Percentiles rank a stretch among this genome's conserved stretches.
phyloP scores from a whole-genome alignment of 2,888 invertebrate genomes.

The Hypolimnas misippus region DNA sequence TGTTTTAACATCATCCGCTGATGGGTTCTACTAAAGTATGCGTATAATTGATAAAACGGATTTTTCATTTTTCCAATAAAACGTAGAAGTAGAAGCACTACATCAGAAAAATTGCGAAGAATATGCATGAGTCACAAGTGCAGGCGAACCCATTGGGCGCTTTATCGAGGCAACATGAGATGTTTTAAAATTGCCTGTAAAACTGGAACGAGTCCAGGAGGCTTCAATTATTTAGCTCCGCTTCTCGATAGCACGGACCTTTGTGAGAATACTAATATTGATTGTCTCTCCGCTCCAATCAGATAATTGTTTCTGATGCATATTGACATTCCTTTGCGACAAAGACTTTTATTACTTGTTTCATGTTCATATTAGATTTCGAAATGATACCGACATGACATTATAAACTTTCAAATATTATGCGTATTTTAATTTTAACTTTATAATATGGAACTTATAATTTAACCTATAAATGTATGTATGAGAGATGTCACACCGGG shows the following conservation, averaged over 20 bases:
- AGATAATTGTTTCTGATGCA: neutral
- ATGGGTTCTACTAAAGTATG: conserved; percentile 6
- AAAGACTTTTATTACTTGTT: neutral
- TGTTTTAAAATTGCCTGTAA: conserved; percentile 57
- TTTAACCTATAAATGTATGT: conserved; percentile 2
- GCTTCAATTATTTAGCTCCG: conserved; percentile 58
- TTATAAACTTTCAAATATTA: too few relatives aligned
- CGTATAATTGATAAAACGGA: neutral
- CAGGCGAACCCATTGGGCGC: conserved; percentile 10
- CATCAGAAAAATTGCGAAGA: conserved; percentile 5
- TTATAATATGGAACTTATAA: neutral
- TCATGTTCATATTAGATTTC: too few relatives aligned
- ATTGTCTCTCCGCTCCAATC: neutral
- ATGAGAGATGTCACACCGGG: neutral
- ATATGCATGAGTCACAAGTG: conserved; percentile 17
- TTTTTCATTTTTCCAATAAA: neutral
- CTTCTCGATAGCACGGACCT: conserved; percentile 28
- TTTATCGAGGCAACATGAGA: conserved; percentile 29
- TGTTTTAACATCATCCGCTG: neutral
- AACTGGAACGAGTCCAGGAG: conserved; percentile 56
- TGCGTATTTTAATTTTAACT: too few relatives aligned
- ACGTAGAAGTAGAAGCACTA: neutral
- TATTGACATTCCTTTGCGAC: neutral
- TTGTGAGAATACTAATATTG: conserved; percentile 21
- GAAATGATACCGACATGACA: too few relatives aligned